Evolutionary conservation across 2,113 vertebrate species (phyloP).

Genomic region (Sceloporus undulatus): DNA sequence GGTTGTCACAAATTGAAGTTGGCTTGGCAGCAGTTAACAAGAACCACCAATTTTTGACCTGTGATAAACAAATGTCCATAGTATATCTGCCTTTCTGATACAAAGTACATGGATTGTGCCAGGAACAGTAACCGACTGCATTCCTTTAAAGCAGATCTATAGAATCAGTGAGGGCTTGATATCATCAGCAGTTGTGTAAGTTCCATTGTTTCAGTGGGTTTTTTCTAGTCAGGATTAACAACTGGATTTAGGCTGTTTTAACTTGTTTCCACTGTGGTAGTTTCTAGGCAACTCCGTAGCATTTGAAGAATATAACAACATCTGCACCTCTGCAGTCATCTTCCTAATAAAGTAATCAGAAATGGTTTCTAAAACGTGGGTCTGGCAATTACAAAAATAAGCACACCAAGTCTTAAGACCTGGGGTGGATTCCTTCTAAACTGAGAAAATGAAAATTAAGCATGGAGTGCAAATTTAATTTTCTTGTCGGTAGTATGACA

Average conservation of each 20-base stretch:
- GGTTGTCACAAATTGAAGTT: too few species aligned
- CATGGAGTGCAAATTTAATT: not conserved
- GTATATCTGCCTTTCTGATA: not conserved
- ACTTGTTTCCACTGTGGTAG: not conserved
- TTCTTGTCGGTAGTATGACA: not conserved
- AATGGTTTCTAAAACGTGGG: slow-evolving; percentile 7
- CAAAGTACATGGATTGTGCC: not conserved
- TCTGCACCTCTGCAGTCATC: accelerated
- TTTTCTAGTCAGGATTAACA: too few species aligned
- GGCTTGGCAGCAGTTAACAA: too few species aligned
- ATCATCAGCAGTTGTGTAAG: too few species aligned
- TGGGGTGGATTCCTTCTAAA: not conserved
- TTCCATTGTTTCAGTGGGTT: too few species aligned
- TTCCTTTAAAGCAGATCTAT: too few species aligned
- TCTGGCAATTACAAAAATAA: not conserved
- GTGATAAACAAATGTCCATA: not conserved
- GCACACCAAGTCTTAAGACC: not conserved
- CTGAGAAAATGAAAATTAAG: not conserved
- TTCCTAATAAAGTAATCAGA: slow-evolving; percentile 41
- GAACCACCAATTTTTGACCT: not conserved
- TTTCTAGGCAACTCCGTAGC: not conserved
- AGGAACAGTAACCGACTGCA: not conserved
- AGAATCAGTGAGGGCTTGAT: too few species aligned
- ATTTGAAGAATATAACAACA: not conserved
- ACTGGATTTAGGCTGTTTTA: too few species aligned